Evolutionary conservation across 2,113 vertebrate species (phyloP).

Genomic region (Scatophagus argus): DNA sequence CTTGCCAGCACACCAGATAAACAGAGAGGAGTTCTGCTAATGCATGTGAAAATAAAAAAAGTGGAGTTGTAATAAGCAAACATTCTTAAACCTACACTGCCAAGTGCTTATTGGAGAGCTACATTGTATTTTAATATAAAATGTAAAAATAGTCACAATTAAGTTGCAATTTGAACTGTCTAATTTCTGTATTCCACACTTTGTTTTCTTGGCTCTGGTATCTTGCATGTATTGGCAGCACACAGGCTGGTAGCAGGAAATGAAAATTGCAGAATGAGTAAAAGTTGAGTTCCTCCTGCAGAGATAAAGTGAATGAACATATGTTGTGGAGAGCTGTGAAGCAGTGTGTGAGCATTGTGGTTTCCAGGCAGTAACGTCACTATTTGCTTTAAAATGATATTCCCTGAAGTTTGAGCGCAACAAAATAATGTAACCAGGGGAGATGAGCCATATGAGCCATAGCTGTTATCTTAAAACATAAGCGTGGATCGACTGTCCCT

Average conservation of each 20-base stretch:
- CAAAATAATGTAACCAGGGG: background rate
- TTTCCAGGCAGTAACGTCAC: background rate
- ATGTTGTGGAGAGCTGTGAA: background rate
- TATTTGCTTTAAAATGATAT: background rate
- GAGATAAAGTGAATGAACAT: background rate
- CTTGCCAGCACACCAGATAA: slow-evolving; percentile 18
- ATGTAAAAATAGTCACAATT: background rate
- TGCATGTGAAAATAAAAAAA: background rate
- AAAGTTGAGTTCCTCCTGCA: background rate
- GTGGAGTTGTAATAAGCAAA: background rate
- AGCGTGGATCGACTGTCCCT: background rate
- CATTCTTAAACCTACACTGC: background rate
- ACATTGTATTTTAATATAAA: background rate
- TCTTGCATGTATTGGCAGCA: background rate
- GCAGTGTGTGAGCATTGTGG: background rate
- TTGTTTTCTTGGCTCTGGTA: background rate
- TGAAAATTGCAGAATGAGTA: background rate
- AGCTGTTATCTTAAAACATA: background rate
- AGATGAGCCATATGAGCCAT: background rate
- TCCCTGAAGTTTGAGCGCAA: background rate
- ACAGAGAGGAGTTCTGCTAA: background rate
- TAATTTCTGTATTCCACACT: background rate
- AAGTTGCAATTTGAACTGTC: background rate
- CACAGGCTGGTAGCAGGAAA: background rate
- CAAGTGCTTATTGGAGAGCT: background rate